Evolutionary conservation across 2,888 invertebrate genomes (phyloP), one percentile per base, ranked within the genome.

Genomic region (Sycophila texana): DNA sequence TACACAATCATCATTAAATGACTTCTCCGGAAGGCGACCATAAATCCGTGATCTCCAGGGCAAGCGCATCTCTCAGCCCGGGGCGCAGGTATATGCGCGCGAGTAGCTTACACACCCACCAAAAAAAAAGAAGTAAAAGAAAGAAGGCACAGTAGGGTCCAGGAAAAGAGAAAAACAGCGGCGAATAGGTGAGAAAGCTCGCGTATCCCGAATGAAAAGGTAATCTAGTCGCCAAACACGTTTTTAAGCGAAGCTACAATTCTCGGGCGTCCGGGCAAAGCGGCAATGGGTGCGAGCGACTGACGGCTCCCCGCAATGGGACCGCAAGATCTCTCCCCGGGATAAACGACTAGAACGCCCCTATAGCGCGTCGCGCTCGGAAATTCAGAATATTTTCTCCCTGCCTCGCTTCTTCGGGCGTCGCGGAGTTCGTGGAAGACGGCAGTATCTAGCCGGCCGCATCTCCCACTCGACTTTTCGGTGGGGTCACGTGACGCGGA

Each of bases 201-300:
- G 84, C 85, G 83, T 85, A 86, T 85, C 84, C 82, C 86, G 88
- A 87, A 88, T 87, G 74, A 87, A 86, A 86, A 85, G 86, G 87
- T 86, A 86, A 89, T 89, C 89, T 89, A 88, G 85, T 88, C 86
- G 84, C 88, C 82, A 84, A 84, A 87, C 89, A 89, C 89, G 89
- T 89, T 85, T 84, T 85, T 84, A 84, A 85, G 73, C 68, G 78
- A 22, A 73, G 61, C 65, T 71, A 78, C 63, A 78, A 77, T 77
- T 71, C 66, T 53, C 30, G 18, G 10, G 39, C 16, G 26, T 61
- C n/a, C n/a, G n/a, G n/a, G n/a, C n/a, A n/a, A n/a, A n/a, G n/a
- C 68, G 39, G 30, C 68, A 18, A 26, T 47, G 4, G 13, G 61
- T 63, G 20, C 22, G 83, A 81, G 83, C 80, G 81, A 85, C 81